Evolutionary conservation across 2,888 invertebrate genomes (phyloP).

Genomic region (Standfussiana lucernea): DNA sequence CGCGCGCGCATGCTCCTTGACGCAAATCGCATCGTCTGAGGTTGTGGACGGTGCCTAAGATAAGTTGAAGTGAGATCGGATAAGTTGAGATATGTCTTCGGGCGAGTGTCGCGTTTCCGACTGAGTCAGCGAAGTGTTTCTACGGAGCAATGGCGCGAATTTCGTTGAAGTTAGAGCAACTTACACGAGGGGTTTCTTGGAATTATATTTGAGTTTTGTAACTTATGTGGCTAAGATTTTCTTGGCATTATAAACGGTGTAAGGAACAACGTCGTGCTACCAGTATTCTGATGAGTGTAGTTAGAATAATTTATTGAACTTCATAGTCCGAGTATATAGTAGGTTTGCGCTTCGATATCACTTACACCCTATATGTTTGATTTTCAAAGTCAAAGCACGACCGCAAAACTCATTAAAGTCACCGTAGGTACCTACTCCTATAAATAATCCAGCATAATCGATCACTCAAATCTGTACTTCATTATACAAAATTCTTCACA

Average conservation of each 20-base stretch:
- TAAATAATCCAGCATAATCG: neutral
- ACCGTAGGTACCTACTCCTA: neutral
- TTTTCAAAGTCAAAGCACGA: neutral
- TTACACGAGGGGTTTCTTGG: constrained; percentile 3
- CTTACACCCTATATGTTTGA: neutral
- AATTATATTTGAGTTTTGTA: constrained; percentile 14
- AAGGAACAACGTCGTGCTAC: neutral
- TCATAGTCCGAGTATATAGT: too few species aligned
- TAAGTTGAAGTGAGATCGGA: constrained; percentile 41
- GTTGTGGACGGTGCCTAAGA: neutral
- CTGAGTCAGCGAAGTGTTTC: constrained; percentile 38
- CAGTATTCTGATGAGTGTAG: neutral
- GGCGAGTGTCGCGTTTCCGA: constrained; percentile 7
- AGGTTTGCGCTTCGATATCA: neutral
- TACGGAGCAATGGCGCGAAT: constrained; percentile 24
- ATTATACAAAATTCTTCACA: neutral
- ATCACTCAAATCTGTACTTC: neutral
- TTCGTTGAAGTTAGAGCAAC: constrained; percentile 24
- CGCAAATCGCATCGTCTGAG: neutral
- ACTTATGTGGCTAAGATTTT: neutral
- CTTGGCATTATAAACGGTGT: neutral
- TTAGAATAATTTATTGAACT: neutral
- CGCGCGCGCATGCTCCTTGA: neutral
- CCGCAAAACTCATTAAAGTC: neutral
- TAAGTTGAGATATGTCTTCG: constrained; percentile 39